Evolutionary conservation across 2,888 invertebrate species (phyloP).

Genomic region (Apamea sordens): DNA sequence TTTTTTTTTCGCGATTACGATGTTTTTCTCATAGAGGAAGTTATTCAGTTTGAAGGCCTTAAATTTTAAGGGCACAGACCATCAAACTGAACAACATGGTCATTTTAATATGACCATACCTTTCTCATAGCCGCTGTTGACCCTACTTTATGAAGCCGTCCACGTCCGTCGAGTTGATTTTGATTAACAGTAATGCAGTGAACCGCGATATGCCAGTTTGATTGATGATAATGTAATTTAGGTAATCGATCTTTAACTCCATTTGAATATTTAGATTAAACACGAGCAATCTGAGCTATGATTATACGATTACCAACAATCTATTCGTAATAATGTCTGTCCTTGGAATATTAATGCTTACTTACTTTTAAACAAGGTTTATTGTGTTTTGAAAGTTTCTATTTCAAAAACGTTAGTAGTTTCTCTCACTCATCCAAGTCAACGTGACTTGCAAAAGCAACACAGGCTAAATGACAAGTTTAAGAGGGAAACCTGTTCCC

Average conservation of each 20-base stretch:
- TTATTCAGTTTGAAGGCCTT: neutral
- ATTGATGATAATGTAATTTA: neutral
- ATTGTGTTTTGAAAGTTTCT: neutral
- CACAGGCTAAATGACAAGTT: neutral
- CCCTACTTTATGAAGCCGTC: neutral
- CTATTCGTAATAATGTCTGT: neutral
- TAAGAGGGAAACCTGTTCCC: neutral
- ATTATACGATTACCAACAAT: neutral
- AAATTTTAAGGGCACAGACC: neutral
- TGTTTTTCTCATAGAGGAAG: neutral
- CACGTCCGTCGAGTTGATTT: neutral
- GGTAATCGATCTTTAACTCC: neutral
- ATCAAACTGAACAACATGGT: too few relatives aligned
- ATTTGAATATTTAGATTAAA: constrained; percentile 11
- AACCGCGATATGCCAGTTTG: neutral
- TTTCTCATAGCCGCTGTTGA: neutral
- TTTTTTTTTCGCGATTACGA: neutral
- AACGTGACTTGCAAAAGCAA: neutral
- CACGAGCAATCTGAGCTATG: neutral
- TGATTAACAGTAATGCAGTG: neutral
- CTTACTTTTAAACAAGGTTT: too few relatives aligned
- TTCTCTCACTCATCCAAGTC: neutral
- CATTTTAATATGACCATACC: too few relatives aligned
- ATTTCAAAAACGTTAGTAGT: too few relatives aligned
- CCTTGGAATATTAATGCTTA: neutral